Conservation (phyloP, 2,797 vertebrate genomes). For the Crocodylus rhombifer region DNA sequence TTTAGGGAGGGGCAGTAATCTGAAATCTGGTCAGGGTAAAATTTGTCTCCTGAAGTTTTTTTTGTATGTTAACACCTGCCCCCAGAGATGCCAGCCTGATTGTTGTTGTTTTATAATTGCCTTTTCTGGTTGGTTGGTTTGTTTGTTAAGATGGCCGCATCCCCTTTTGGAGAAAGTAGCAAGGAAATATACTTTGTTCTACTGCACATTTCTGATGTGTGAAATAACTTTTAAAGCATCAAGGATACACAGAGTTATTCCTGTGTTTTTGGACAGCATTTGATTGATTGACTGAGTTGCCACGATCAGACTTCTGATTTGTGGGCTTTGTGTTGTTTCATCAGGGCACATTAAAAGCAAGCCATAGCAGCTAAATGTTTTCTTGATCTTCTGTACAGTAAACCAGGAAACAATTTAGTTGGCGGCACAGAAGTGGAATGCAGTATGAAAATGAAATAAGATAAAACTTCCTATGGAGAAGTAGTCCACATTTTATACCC, state of each 20-base stretch:
- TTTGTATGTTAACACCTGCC: neutral
- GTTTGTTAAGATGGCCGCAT: no score
- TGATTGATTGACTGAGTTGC: slow-evolving; percentile 36
- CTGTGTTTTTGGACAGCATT: neutral
- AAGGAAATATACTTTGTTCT: no score
- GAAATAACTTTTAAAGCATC: slow-evolving; percentile 43
- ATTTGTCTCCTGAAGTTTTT: no score
- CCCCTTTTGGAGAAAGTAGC: no score
- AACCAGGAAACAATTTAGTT: slow-evolving; percentile 81
- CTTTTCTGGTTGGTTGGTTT: neutral
- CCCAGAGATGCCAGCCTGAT: no score
- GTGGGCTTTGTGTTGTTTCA: slow-evolving; percentile 63
- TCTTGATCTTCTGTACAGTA: slow-evolving; percentile 71
- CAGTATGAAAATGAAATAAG: slow-evolving; percentile 78
- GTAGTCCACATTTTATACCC: slow-evolving; percentile 72
- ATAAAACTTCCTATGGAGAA: slow-evolving; percentile 76
- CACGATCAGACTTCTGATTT: slow-evolving; percentile 58
- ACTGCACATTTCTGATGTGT: neutral
- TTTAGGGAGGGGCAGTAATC: no score
- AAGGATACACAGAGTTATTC: neutral
- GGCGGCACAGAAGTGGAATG: slow-evolving; percentile 77
- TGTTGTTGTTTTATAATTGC: neutral
- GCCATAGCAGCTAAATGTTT: slow-evolving; percentile 67
- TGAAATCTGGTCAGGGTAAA: no score
- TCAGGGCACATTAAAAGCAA: slow-evolving; percentile 68